These are phyloP conservation scores for Synergus itoensis DNA, from an alignment of 2,888 invertebrate genomes.

Conservation along the genomic window DNA sequence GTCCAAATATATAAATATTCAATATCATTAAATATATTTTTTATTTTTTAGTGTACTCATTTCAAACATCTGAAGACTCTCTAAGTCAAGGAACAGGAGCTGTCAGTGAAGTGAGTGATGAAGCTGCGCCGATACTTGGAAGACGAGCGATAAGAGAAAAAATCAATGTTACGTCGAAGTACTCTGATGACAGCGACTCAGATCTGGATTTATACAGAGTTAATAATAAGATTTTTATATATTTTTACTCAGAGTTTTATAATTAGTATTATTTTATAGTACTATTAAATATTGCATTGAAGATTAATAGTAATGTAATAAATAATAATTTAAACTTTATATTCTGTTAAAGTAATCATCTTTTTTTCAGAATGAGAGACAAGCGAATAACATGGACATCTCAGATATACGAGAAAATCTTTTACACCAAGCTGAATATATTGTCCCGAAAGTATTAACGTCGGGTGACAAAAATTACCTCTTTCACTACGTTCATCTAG, in stretches of 20 bases:
- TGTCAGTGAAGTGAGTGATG: conserved; percentile 84
- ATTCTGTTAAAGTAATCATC: conserved; percentile 21
- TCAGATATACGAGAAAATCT: conserved; percentile 86
- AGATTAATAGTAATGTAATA: too few relatives aligned
- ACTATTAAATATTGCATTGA: too few relatives aligned
- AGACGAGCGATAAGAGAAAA: conserved; percentile 82
- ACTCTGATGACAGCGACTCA: conserved; percentile 87
- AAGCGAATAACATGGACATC: conserved; percentile 83
- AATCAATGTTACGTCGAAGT: conserved; percentile 76
- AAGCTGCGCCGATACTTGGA: conserved; percentile 82
- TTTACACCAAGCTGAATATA: conserved; percentile 84
- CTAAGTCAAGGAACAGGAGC: conserved; percentile 82
- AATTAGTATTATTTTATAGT: neutral
- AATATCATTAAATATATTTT: neutral
- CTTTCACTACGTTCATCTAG: conserved; percentile 88
- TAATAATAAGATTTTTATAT: conserved; percentile 68
- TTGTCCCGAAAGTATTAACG: conserved; percentile 81
- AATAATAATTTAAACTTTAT: neutral
- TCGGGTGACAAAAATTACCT: conserved; percentile 85
- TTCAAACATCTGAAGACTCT: conserved; percentile 83
- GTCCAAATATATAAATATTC: neutral
- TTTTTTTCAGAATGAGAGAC: conserved; percentile 82
- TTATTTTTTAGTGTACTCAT: conserved; percentile 66
- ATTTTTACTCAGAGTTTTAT: neutral
- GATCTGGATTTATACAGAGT: conserved; percentile 86